Base-by-base conservation (phyloP, 2,113 vertebrate species). In the Oryzias curvinotus region DNA sequence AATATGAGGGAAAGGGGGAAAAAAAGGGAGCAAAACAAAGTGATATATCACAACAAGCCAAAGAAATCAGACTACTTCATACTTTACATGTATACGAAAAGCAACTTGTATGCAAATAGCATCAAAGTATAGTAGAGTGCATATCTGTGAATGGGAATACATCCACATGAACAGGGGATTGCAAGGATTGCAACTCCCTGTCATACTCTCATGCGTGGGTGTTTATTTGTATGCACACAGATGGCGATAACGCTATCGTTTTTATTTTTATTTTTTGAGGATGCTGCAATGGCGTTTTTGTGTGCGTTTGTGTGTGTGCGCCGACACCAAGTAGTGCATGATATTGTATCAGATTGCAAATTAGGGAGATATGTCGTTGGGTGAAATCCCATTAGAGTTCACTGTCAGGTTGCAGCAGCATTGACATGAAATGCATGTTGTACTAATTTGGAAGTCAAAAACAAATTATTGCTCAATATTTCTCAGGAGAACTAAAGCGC, bases 401-500 rank as follows among this genome's bases (percentile, higher is more conserved):
- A 58, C 73, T 67, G 82, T 78, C 61, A 63, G 54, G 61, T 60
- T 74, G 68, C 54, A 3, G 71, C 62, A 47, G 55, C 71, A 71
- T 80, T 80, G 81, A 87, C 81, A 85, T 73, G 79, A 85, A 83
- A 82, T 81, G 84, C 76, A 71, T 85, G 84, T 87, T 85, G 75
- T 78, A 65, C 63, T 83, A 85, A 89, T 85, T 82, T 77, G 64
- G 59, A 60, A 56, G 77, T 75, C 56, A 73, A 79, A 82, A 73
- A 79, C 52, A 74, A 76, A 87, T 87, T 67, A 86, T 81, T 62
- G 53, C 69, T n/a, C 62, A 64, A 51, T 68, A 56, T 76, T 85
- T 81, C 74, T 83, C 80, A n/a, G 21, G 86, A 74, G 82, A 75
- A 63, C 78, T 73, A 73, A 78, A 74, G 52, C 21, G 58, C 60